phyloP scores from a whole-genome alignment of 2,113 vertebrate species.

The Xiphorhynchus elegans region DNA sequence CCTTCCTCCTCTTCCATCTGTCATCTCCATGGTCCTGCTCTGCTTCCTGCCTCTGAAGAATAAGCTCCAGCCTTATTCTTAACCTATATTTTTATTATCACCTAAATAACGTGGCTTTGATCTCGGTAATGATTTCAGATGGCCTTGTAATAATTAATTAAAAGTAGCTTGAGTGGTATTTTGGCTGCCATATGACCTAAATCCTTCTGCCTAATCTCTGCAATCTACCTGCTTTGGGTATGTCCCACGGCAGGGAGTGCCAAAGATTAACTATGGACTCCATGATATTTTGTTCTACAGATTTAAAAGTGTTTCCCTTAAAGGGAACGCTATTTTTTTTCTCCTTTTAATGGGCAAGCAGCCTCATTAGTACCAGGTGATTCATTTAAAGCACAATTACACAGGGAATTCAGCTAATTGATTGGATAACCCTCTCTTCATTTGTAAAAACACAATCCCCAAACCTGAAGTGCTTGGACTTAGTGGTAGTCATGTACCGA shows the following conservation, averaged over 20 bases:
- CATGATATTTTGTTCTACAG: not conserved
- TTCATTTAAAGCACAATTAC: slow-evolving; percentile 66
- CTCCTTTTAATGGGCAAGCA: slow-evolving; percentile 10
- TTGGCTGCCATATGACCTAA: not conserved
- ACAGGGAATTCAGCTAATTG: slow-evolving; percentile 56
- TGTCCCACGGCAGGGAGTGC: not conserved
- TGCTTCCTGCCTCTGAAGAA: not conserved
- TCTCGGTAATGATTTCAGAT: not conserved
- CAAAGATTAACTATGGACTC: not conserved
- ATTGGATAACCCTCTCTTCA: slow-evolving; percentile 65
- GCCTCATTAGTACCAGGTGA: slow-evolving; percentile 57
- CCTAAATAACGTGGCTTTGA: not conserved
- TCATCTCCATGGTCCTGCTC: not conserved
- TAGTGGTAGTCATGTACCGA: slow-evolving; percentile 47
- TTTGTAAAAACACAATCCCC: slow-evolving; percentile 69
- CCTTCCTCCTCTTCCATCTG: slow-evolving; percentile 2
- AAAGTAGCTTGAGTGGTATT: not conserved
- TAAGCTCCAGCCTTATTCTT: not conserved
- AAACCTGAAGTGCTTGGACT: slow-evolving; percentile 55
- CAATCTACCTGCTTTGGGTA: not conserved
- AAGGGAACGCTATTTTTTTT: not conserved
- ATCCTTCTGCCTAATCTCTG: not conserved
- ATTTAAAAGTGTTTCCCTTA: not conserved
- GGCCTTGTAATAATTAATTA: not conserved
- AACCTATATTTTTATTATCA: not conserved